These are phyloP conservation scores for Semicossyphus pulcher DNA, from an alignment of 2,113 vertebrate genomes.

Conservation along the genomic window DNA sequence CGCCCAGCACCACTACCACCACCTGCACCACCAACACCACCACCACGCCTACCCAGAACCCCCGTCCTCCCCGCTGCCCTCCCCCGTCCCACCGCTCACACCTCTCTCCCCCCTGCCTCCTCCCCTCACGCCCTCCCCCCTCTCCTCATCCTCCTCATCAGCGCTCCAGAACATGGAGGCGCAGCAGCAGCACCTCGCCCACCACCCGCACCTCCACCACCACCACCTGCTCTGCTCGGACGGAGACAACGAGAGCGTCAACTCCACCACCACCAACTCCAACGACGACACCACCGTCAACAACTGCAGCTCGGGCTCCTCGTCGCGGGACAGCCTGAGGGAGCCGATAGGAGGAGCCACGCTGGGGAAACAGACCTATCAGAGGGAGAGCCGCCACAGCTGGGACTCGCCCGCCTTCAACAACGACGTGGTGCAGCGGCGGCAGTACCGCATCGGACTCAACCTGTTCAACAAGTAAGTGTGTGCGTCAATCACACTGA, in stretches of 20 bases:
- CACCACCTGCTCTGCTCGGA: conserved; percentile 86
- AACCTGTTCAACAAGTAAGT: conserved; percentile 94
- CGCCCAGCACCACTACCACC: conserved; percentile 80
- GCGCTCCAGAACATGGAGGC: conserved; percentile 73
- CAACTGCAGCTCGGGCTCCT: conserved; percentile 95
- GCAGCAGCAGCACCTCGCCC: conserved; percentile 57
- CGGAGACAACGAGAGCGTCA: conserved; percentile 92
- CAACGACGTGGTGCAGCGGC: conserved; percentile 91
- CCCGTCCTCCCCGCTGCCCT: conserved; percentile 76
- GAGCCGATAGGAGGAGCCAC: conserved; percentile 82
- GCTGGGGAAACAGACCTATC: conserved; percentile 89
- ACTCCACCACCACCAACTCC: conserved; percentile 92
- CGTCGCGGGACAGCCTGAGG: conserved; percentile 90
- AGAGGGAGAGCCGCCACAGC: conserved; percentile 91
- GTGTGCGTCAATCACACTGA: too few relatives aligned
- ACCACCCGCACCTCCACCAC: conserved; percentile 59
- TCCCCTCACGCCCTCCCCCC: conserved; percentile 78
- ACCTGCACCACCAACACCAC: conserved; percentile 82
- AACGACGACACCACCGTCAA: conserved; percentile 89
- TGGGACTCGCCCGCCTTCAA: conserved; percentile 94
- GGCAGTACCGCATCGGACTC: conserved; percentile 93
- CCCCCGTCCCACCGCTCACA: conserved; percentile 54
- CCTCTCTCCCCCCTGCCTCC: conserved; percentile 81
- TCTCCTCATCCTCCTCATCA: conserved; percentile 78
- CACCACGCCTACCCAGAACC: conserved; percentile 80